Percentiles rank a stretch among this genome's conserved stretches.
phyloP scores from a whole-genome alignment of 2,113 vertebrate genomes.

The Cathartes aura region DNA sequence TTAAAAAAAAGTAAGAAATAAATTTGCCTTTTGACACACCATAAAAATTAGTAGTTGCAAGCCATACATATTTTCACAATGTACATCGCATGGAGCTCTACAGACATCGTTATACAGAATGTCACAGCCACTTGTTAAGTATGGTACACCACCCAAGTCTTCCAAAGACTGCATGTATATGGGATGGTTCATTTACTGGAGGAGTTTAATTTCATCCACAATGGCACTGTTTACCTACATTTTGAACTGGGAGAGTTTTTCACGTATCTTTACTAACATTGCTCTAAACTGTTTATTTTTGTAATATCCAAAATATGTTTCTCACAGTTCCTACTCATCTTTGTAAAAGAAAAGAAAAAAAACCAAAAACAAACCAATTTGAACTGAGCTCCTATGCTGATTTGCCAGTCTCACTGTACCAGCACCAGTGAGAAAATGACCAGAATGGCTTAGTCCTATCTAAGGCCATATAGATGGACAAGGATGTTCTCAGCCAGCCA shows the following conservation, averaged over 20 bases:
- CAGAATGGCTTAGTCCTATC: background rate
- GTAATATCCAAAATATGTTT: background rate
- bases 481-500: background rate
- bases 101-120: background rate
- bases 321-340: background rate
- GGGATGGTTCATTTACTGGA: background rate
- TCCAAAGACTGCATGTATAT: background rate
- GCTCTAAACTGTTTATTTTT: background rate
- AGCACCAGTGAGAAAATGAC: background rate
- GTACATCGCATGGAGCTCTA: rapidly evolving
- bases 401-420: background rate
- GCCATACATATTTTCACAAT: background rate
- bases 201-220: background rate
- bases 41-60: background rate
- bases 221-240: background rate
- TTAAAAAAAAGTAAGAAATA: background rate
- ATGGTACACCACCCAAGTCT: background rate
- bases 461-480: background rate
- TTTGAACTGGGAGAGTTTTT: background rate
- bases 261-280: background rate
- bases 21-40: background rate
- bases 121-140: background rate
- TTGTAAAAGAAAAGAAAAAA: background rate
- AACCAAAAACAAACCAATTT: background rate
- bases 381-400: background rate